phyloP scores from a whole-genome alignment of 2,888 invertebrate genomes.

The Caenorhabditis macrosperma region DNA sequence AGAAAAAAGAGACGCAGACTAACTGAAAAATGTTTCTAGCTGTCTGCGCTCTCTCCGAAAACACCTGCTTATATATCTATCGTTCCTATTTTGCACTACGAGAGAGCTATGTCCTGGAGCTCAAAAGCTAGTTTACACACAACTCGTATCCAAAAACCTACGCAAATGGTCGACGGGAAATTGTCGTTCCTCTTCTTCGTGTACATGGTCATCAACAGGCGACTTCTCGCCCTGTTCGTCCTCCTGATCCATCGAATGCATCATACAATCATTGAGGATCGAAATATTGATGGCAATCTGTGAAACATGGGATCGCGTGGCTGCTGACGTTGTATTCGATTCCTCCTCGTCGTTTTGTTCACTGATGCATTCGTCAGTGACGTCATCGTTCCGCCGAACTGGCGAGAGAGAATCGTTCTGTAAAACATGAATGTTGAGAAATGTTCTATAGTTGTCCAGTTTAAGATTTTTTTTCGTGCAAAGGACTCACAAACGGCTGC shows the following conservation, averaged over 20 bases:
- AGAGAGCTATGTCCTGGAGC: no score
- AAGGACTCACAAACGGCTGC: conserved; percentile 46
- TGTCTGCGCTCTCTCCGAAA: no score
- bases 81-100: no score
- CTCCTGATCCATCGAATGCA: conserved; percentile 52
- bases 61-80: no score
- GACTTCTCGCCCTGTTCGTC: conserved; percentile 1
- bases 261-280: conserved; percentile 59
- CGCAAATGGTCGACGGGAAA: conserved; percentile 37
- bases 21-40: no score
- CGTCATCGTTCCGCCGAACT: conserved; percentile 32
- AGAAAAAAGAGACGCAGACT: no score
- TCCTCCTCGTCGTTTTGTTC: conserved; percentile 12
- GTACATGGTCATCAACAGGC: not conserved
- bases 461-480: no score
- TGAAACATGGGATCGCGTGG: conserved; percentile 38
- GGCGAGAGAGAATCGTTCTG: conserved; percentile 57
- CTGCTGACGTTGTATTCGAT: conserved; percentile 7
- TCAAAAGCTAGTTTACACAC: not conserved
- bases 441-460: no score
- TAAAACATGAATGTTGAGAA: not conserved
- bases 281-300: conserved; percentile 55
- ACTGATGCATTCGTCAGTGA: conserved; percentile 15
- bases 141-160: conserved; percentile 1
- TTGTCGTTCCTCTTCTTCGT: not conserved